Evolutionary conservation across 1,140 invertebrate genomes (phyloP), one percentile per base, ranked within the genome.

Genomic region (Microplitis mediator): DNA sequence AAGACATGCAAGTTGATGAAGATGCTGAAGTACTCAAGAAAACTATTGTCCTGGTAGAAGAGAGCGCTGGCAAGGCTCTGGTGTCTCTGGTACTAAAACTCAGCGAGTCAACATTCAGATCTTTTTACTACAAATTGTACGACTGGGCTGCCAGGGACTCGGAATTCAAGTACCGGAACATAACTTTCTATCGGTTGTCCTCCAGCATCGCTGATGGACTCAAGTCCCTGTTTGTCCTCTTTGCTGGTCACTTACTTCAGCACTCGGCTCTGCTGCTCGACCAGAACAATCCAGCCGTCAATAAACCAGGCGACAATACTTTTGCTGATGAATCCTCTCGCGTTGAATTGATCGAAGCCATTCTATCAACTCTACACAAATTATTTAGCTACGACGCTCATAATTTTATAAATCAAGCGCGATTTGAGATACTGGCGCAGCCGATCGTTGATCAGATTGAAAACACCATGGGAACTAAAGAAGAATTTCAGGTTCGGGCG

Each of bases 361-460:
- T 97, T 60, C 78, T 97, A 4, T 88, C 91, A 76, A 95, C 94
- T 13, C 83, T 98, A 0, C 86, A 91, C 58, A 90, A 91, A 54
- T 92, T 96, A 0, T 97, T 96, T 80, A 84, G 92, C 65, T 93
- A 97, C 79, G 95, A 97, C 81, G 93, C 90, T 65, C 90, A 92
- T 52, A 92, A 92, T 77, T 97, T 97, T 80, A 85, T 97, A 0
- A 97, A 92, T 80, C 92, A 93, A 78, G 95, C 96, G 71, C 86
- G 93, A 69, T 97, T 97, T 85, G 91, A 95, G 64, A 89, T 90
- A 0, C 81, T 98, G 1, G 92, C 96, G 91, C 91, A 93, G 75
- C 95, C 95, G 0, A 84, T 98, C 3, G 93, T 97, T 0, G 94
- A 97, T 86, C 95, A 97, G 83, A 87, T 92, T 56, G 95, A 97